Evolutionary conservation across 2,888 invertebrate species (phyloP).

Genomic region (Fragum fragum): DNA sequence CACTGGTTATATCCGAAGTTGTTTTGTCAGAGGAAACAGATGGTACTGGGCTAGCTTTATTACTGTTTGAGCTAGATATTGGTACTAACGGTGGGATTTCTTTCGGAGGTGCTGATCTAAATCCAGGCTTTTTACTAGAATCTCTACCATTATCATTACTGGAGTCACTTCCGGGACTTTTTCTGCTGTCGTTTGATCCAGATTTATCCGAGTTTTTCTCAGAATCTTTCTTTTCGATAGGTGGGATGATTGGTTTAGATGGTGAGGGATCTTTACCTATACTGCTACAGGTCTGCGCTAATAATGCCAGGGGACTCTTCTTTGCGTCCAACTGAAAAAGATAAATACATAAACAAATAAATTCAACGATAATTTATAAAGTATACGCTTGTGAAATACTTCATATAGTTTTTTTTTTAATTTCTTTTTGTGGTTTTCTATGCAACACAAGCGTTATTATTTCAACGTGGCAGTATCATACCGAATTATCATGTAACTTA

Average conservation of each 20-base stretch:
- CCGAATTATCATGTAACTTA: too few species aligned
- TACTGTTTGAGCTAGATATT: slow-evolving; percentile 65
- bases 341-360: too few species aligned
- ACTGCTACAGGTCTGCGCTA: slow-evolving; percentile 99
- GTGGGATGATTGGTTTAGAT: slow-evolving; percentile 89
- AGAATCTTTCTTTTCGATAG: slow-evolving; percentile 79
- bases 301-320: slow-evolving; percentile 97
- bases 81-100: slow-evolving; percentile 85
- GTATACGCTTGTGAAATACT: too few species aligned
- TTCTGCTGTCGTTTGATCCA: slow-evolving; percentile 64
- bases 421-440: too few species aligned
- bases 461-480: too few species aligned
- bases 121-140: slow-evolving; percentile 75
- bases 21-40: slow-evolving; percentile 41
- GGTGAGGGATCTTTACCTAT: slow-evolving; percentile 94
- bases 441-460: too few species aligned
- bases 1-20: slow-evolving; percentile 52
- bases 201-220: slow-evolving; percentile 74
- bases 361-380: too few species aligned
- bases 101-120: slow-evolving; percentile 81
- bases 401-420: too few species aligned
- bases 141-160: slow-evolving; percentile 76
- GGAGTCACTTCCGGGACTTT: slow-evolving; percentile 72
- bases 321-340: slow-evolving; percentile 98
- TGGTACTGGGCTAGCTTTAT: slow-evolving; percentile 56